Evolutionary conservation across 2,888 invertebrate genomes (phyloP), one percentile per base, ranked within the genome.

Genomic region (Steinernema carpocapsae): DNA sequence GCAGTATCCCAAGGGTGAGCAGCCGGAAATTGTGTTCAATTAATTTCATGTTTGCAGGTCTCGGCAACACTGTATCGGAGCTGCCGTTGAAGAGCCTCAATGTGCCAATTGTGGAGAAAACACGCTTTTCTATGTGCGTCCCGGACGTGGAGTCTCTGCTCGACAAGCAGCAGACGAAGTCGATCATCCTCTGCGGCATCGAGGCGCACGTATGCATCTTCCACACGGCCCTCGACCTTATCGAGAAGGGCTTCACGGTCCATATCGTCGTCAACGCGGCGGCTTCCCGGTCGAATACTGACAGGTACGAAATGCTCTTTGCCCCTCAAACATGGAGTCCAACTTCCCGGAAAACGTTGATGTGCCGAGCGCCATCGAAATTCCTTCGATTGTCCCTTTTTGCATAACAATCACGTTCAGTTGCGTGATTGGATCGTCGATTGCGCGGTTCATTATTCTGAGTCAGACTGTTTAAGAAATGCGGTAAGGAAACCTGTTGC

Each of bases 201-300:
- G 90, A 91, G 88, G 88, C 91, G 0, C 91, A 91, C 86, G 91
- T 91, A 24, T 91, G 91, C 83, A 88, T 91, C 14, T 90, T 90
- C 80, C 90, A 90, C 80, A 91, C 91, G 6, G 88, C 89, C 6
- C 86, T 91, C 70, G 90, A 90, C 82, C 87, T 91, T 7, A 83
- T 90, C 72, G 88, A 89, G 73, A 81, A 85, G 73, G 89, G 89
- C 6, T 88, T 87, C 81, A 88, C 90, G 78, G 91, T 91, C 0
- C 91, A 91, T 81, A 88, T 91, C 17, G 89, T 91, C 64, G 91
- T 90, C 10, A 91, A 91, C 85, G 91, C 89, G 0, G 89, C 89
- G 72, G 90, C 90, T 17, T 91, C 90, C 12, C 84, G 91, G 46
- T 89, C 88, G 72, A 86, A 87, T 82, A 87, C 88, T 1, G 90